Evolutionary conservation across 2,113 vertebrate species (phyloP), one percentile per base, ranked within the genome.

Genomic region (Pipra filicauda): DNA sequence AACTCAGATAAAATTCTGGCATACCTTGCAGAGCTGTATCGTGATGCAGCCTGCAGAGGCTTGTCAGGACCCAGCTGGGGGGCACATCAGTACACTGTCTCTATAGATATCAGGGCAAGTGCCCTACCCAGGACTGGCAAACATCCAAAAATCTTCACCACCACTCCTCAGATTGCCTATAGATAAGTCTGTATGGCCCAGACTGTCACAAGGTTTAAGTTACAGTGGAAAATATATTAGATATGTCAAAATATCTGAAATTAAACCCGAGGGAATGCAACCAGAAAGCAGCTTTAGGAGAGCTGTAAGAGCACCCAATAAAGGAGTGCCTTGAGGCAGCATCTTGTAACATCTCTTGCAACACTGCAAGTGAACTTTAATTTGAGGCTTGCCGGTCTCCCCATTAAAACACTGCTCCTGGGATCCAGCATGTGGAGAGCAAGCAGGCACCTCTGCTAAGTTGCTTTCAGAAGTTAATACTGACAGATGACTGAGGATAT

Each of bases 161-260:
- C 78, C 81, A 64, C 91, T 85, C 91, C 82, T 75, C 82, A 77
- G 10, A 78, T 21, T 85, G 95, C 84, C 96, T 69, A 10, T 15
- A 24, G 90, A 88, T 62, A 80, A 75, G 22, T 44, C 71, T 61
- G 73, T n/a, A 49, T 5, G 80, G 73, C 82, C 91, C 83, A 65
- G 78, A 75, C 23, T 62, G 55, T 70, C 65, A 84, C n/a, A 35
- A 35, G 58, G 72, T 48, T 95, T 83, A 67, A 94, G 80, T 93
- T 95, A 87, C 93, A 91, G 37, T 75, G 81, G 94, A 94, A 96
- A 96, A 96, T 80, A 82, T 11, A 94, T 84, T 22, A 74, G 66
- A 87, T 69, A 87, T 22, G 22, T 95, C 69, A 78, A 95, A 97
- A 96, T 30, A 20, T 62, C 65, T 69, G 73, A 41, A 90, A 88